phyloP scores from a whole-genome alignment of 2,888 invertebrate genomes.

The Oxyteleia sp. region DNA sequence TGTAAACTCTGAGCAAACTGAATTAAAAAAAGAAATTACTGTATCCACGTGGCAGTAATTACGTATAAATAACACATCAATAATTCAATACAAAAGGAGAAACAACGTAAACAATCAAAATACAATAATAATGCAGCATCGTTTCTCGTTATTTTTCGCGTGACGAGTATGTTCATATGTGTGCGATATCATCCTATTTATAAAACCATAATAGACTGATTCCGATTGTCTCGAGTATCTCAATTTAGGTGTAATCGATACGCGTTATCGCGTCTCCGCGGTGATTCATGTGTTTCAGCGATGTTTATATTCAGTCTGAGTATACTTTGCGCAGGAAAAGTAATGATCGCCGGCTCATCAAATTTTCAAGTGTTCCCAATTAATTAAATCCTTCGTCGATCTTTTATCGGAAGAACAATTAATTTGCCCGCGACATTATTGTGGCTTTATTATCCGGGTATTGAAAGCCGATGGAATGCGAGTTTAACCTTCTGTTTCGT shows the following conservation, averaged over 20 bases:
- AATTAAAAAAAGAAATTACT: background rate
- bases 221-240: slow-evolving; percentile 38
- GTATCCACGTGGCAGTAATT: slow-evolving; percentile 1
- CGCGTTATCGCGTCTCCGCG: slow-evolving; percentile 31
- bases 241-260: slow-evolving; percentile 49
- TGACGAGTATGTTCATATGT: too few species aligned
- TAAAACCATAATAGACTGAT: slow-evolving; percentile 40
- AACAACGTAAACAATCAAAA: background rate
- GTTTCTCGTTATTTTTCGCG: background rate
- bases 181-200: slow-evolving; percentile 20
- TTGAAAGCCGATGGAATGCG: too few species aligned
- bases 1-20: too few species aligned
- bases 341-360: slow-evolving; percentile 30
- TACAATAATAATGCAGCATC: background rate
- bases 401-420: slow-evolving; percentile 23
- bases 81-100: slow-evolving; percentile 6
- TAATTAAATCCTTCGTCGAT: slow-evolving; percentile 29
- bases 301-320: slow-evolving; percentile 24
- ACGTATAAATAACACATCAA: slow-evolving; percentile 2
- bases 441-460: too few species aligned
- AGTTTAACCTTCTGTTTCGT: too few species aligned
- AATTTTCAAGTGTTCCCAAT: slow-evolving; percentile 35
- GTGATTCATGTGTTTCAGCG: slow-evolving; percentile 39
- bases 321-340: slow-evolving; percentile 4
- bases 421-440: background rate